These are phyloP conservation scores for Limenitis camilla DNA, from an alignment of 2,888 invertebrate species.

Conservation along the genomic window DNA sequence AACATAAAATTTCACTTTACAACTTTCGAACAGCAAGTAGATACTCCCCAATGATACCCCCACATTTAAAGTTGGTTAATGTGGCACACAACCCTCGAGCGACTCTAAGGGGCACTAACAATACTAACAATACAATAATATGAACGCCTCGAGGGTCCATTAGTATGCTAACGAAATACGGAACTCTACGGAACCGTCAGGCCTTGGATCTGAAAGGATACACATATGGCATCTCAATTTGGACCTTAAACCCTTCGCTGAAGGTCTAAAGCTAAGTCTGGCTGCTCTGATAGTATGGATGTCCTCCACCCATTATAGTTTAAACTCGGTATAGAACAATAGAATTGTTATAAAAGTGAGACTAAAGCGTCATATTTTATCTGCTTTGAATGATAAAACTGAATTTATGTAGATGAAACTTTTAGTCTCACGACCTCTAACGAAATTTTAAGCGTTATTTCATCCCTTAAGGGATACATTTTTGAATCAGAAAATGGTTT, in stretches of 20 bases:
- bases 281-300: not conserved
- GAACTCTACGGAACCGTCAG: conserved; percentile 25
- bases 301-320: conserved; percentile 17
- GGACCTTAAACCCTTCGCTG: not conserved
- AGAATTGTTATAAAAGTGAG: conserved; percentile 8
- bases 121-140: conserved; percentile 35
- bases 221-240: not conserved
- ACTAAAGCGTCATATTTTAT: conserved; percentile 5
- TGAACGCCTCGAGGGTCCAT: conserved; percentile 46
- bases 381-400: not conserved
- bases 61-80: conserved; percentile 14
- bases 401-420: not conserved
- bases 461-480: no score
- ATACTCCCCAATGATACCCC: conserved; percentile 8
- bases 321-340: conserved; percentile 21
- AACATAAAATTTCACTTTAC: conserved; percentile 2
- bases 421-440: not conserved
- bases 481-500: no score
- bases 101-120: conserved; percentile 16
- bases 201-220: conserved; percentile 15
- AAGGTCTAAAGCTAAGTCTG: not conserved
- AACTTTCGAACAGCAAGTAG: conserved; percentile 4
- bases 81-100: conserved; percentile 10
- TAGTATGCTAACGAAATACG: conserved; percentile 45
- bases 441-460: no score